Conservation (phyloP, 2,888 invertebrate genomes). For the Hylaea fasciaria region DNA sequence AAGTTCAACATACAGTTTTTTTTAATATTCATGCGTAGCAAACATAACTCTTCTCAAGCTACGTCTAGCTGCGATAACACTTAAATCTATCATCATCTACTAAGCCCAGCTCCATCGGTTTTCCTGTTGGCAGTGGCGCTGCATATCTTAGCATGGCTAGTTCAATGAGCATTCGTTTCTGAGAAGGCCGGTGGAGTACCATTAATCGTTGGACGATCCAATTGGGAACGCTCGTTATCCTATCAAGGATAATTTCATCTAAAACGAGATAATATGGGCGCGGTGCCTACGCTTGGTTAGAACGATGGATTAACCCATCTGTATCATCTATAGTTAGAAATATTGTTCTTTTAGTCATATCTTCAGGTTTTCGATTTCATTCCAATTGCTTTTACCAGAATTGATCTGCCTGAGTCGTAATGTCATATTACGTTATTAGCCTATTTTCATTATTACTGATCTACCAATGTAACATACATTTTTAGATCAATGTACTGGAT, state of each 20-base stretch:
- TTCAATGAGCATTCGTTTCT: slow-evolving; percentile 37
- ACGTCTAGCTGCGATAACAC: slow-evolving; percentile 25
- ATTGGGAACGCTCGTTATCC: slow-evolving; percentile 28
- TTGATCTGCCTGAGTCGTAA: no score
- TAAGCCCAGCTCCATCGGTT: slow-evolving; percentile 38
- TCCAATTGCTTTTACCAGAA: no score
- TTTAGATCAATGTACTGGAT: no score
- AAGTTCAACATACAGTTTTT: no score
- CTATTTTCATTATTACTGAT: no score
- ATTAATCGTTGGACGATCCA: slow-evolving; percentile 15
- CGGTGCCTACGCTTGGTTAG: no score
- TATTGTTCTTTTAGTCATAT: neutral
- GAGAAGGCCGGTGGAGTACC: slow-evolving; percentile 36
- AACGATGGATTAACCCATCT: no score
- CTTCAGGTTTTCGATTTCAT: no score
- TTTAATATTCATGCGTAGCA: neutral
- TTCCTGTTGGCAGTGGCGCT: slow-evolving; percentile 53
- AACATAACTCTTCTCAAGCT: slow-evolving; percentile 3
- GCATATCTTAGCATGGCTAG: slow-evolving; percentile 37
- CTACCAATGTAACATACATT: no score
- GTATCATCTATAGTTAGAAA: neutral
- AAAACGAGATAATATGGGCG: slow-evolving; percentile 4
- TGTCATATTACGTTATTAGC: no score
- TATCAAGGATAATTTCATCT: slow-evolving; percentile 17
- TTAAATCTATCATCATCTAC: slow-evolving; percentile 36